Evolutionary conservation across 1,140 invertebrate genomes (phyloP).

Genomic region (Ostrea edulis): DNA sequence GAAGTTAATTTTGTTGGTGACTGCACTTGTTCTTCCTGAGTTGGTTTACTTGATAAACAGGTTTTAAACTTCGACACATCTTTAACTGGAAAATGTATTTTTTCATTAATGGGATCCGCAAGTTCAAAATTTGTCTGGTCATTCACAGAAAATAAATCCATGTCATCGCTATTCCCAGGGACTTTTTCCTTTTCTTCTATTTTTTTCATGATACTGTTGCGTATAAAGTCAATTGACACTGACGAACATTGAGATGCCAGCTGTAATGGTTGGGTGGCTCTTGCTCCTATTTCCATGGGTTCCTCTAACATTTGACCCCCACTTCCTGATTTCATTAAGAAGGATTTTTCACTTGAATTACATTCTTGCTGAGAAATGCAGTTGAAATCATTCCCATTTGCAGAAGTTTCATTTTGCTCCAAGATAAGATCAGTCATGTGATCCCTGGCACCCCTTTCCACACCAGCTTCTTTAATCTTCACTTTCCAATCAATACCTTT

Average conservation of each 20-base stretch:
- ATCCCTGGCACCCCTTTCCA: no score
- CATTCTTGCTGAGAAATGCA: not conserved
- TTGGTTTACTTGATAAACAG: not conserved
- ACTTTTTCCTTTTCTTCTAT: constrained; percentile 7
- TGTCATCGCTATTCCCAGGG: not conserved
- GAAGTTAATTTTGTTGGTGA: not conserved
- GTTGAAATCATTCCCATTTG: not conserved
- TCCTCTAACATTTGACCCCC: not conserved
- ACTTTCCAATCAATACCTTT: no score
- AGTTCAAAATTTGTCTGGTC: not conserved
- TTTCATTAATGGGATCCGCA: no score
- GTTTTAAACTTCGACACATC: not conserved
- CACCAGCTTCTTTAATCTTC: no score
- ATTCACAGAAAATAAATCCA: no score
- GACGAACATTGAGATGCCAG: not conserved
- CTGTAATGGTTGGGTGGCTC: not conserved
- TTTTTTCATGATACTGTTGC: constrained; percentile 12
- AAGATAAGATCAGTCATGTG: not conserved
- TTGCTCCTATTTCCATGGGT: not conserved
- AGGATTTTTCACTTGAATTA: not conserved
- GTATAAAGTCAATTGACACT: constrained; percentile 17
- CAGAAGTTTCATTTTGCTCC: not conserved
- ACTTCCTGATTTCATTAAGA: not conserved
- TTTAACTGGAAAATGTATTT: not conserved
- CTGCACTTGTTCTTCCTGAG: constrained; percentile 7